A percentile compares a stretch with the other conserved stretches of the same genome.
Conservation (phyloP, 2,113 vertebrate species). For the Hucho hucho region DNA sequence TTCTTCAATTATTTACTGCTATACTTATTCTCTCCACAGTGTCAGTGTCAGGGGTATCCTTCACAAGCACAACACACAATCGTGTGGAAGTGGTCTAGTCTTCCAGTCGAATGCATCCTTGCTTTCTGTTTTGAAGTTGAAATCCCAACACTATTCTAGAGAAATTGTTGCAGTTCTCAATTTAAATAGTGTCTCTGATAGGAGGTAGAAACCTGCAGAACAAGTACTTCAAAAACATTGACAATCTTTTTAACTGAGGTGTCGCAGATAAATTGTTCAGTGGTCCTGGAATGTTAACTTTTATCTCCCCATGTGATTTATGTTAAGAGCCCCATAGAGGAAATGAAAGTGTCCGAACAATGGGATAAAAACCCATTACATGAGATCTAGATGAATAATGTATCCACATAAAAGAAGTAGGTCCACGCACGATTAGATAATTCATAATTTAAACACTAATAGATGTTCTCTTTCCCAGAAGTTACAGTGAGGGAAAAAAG, state of each 20-base stretch:
- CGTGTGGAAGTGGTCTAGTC: background rate
- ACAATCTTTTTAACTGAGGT: too few species aligned
- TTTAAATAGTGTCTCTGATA: background rate
- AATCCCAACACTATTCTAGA: background rate
- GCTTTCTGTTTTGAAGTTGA: background rate
- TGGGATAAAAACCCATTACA: constrained; percentile 23
- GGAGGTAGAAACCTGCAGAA: too few species aligned
- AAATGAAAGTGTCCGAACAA: background rate
- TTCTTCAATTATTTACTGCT: constrained; percentile 10
- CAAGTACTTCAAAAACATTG: too few species aligned
- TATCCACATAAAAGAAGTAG: constrained; percentile 37
- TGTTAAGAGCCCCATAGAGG: background rate
- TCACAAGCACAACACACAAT: background rate
- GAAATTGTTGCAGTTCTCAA: background rate
- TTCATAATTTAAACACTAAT: constrained; percentile 58
- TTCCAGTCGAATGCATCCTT: too few species aligned
- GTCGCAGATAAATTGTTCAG: background rate
- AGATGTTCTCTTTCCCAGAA: constrained; percentile 28
- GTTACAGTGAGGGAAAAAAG: too few species aligned
- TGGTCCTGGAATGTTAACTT: background rate
- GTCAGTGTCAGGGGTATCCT: constrained; percentile 45
- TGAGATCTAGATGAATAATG: constrained; percentile 46
- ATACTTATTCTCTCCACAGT: constrained; percentile 42
- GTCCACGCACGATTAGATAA: constrained; percentile 31
- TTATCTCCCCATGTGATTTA: background rate